Evolutionary conservation across 1,140 invertebrate genomes (phyloP), one percentile per base, ranked within the genome.

Genomic region (Theocolax elegans): DNA sequence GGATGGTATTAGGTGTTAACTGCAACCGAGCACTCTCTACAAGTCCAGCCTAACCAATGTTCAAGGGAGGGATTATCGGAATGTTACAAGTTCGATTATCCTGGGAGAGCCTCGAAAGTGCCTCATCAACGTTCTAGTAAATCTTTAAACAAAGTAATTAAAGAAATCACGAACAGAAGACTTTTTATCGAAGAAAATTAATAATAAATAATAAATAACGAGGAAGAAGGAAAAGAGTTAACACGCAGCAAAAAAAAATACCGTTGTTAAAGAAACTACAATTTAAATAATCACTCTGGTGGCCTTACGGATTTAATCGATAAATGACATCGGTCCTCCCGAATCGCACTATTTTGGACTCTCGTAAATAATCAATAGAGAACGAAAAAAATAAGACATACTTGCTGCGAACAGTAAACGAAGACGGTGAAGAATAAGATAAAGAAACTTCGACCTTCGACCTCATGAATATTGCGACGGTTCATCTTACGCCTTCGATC

Each of bases 231-330:
- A 64, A 35, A 74, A 67, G 44, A 64, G 49, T 60, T 60, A 46
- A 42, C 19, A 58, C 17, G n/a, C 49, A 23, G 38, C 51, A 70
- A 46, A 59, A 66, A 69, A 49, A 53, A 69, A 65, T 73, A 44
- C 27, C 42, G 46, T 9, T 59, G 29, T 59, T 35, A 63, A 54
- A 58, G 29, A 69, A 54, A 62, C 48, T 76, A 80, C 73, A 76
- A 78, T 76, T 81, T 75, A 76, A 77, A 80, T 82, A 82, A 83
- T 82, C 79, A 82, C 82, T 82, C 75, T 82, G 81, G 82, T 83
- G 80, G 81, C 82, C 82, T 83, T 83, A 83, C 56, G 72, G 74
- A 81, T 76, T 81, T 77, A 81, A 79, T 80, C 78, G 77, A 81
- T 82, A 80, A 79, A 78, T 76, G 80, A 79, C 74, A 76, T 72